Base-by-base conservation (phyloP, 23 tunicate species). In the Styela plicata region DNA sequence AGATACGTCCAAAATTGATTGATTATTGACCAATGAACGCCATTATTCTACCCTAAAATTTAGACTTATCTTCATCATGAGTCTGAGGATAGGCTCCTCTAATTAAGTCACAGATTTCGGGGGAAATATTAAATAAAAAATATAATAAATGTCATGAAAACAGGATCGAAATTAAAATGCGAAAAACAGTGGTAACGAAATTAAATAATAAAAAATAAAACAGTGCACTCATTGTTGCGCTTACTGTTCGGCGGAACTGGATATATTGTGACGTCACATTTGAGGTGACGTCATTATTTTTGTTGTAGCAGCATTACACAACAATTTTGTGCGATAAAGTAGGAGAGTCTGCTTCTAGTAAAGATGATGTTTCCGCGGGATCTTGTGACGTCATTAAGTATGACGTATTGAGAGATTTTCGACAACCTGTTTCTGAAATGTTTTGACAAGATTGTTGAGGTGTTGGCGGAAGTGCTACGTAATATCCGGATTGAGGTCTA, bases 241-340 rank as follows among this genome's bases (percentile, higher is more conserved):
- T 44, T 7, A 44, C 57, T 13, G 57, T 44, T 44, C 13, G 57
- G 57, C 57, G 57, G 57, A 44, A 44, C 57, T 44, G 57, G 57
- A 44, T 44, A 62, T 62, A 67, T 25, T 25, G 18, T 67, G 19
- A 67, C 30, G 22, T 29, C 2, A 1, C 30, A 18, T 18, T 25
- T 18, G 17, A 18, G 71, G 19, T 22, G 18, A 67, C 22, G 22
- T 67, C 24, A 16, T 29, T 24, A 18, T 19, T 24, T 67, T 22
- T 0, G 31, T 18, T 18, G 22, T 24, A 24, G 22, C 18, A 16
- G 71, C 13, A 44, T 44, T 13, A 71, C 77, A 71, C 77, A 3
- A 71, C 77, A 21, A 71, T 71, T 32, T 71, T 71, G 35, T 71
- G 77, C 35, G 77, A 71, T 30, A 71, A 71, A 16, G 77, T 71